Conservation (phyloP, 2,797 vertebrate genomes). For the Myoxocephalus aenaeus region DNA sequence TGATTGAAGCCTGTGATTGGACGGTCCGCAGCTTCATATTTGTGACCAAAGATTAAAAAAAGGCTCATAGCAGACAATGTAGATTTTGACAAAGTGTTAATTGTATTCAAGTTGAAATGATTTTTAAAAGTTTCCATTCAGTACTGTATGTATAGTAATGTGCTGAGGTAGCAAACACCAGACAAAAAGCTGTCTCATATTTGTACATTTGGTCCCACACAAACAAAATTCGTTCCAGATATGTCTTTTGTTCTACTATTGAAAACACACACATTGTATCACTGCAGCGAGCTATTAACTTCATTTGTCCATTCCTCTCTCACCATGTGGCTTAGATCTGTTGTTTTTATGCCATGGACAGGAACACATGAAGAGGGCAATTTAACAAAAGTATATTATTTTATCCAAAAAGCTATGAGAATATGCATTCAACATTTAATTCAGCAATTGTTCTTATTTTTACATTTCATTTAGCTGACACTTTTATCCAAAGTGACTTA, state of each 20-base stretch:
- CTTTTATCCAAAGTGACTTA: too few relatives aligned
- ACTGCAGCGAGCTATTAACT: slow-evolving; percentile 16
- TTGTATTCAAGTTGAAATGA: not conserved
- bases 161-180: not conserved
- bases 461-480: too few relatives aligned
- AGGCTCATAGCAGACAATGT: not conserved
- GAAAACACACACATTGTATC: slow-evolving; percentile 35
- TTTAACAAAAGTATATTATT: not conserved
- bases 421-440: not conserved
- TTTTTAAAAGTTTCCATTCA: not conserved
- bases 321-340: slow-evolving; percentile 38
- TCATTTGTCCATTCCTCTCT: slow-evolving; percentile 18
- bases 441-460: not conserved
- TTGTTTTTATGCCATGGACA: slow-evolving; percentile 21
- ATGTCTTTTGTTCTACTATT: slow-evolving; percentile 28
- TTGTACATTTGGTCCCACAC: not conserved
- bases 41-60: not conserved
- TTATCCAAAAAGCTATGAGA: not conserved
- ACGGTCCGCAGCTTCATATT: not conserved
- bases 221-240: slow-evolving; percentile 30
- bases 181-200: slow-evolving; percentile 1
- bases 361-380: not conserved
- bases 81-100: not conserved
- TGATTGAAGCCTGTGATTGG: slow-evolving; percentile 20
- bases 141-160: not conserved